Evolutionary conservation across 2,797 vertebrate species (phyloP), one percentile per base, ranked within the genome.

Genomic region (Scyliorhinus canicula): DNA sequence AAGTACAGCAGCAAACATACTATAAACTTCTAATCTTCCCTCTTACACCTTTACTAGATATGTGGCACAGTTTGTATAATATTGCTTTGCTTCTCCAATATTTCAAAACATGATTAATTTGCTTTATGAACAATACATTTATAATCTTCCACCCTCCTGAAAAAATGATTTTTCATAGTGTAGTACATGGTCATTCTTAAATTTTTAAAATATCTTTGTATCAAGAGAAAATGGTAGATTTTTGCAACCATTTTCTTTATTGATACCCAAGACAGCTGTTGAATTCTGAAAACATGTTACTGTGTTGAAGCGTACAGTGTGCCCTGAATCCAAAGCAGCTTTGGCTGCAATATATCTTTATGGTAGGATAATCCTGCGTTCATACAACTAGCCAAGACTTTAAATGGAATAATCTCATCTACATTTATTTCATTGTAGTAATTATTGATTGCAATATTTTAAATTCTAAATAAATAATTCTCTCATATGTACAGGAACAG

Each of bases 191-290:
- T 47, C 69, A 40, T 69, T 24, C 65, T 47, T 93, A 31, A 93
- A 93, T 93, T 69, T 93, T 93, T 40, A 93, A 93, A 93, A 50
- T 69, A 69, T 47, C 63, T 93, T 93, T 69, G 91, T 69, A 93
- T 69, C 63, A 93, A 65, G 65, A 93, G 40, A 50, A 69, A 47
- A 93, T 67, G 40, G 24, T 11, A 14, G 44, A 21, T 90, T 11
- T 69, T 67, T 44, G 44, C 26, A 69, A 69, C n/a, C 91, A 67
- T 67, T 69, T 67, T 24, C 40, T 47, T 93, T 91, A 91, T 44
- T 93, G 40, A 69, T 93, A 69, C 40, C 63, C 91, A 93, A 50
- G 65, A 69, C 63, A 93, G 40, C 60, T 93, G 40, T 69, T 93
- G 65, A 93, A 93, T 67, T 93, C 60, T 93, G 63, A 93, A 69